phyloP scores from a whole-genome alignment of 2,113 vertebrate genomes.

The Panthera tigris region DNA sequence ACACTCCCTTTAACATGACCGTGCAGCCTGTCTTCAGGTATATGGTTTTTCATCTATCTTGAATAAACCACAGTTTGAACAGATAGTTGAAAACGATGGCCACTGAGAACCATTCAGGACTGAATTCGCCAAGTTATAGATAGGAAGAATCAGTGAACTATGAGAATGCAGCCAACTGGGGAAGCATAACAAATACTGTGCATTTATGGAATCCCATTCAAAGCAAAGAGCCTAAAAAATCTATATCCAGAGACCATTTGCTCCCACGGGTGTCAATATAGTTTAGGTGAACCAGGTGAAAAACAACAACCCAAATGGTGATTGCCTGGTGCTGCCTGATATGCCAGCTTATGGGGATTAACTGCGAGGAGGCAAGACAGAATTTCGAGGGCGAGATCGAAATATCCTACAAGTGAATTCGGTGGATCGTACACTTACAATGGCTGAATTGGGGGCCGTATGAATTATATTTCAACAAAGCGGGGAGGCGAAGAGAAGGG shows the following conservation, averaged over 20 bases:
- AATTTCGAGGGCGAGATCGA: neutral
- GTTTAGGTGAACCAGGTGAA: neutral
- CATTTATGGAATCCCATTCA: neutral
- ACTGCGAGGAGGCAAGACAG: neutral
- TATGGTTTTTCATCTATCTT: neutral
- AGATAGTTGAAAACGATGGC: neutral
- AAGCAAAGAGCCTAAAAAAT: neutral
- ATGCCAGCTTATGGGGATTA: neutral
- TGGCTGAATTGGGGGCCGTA: neutral
- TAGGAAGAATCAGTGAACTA: neutral
- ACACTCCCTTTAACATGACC: no score
- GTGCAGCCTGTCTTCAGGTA: neutral
- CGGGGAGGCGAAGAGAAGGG: no score
- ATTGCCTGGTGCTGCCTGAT: neutral
- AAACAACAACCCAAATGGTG: neutral
- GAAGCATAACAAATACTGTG: neutral
- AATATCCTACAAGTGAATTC: neutral
- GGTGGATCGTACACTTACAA: neutral
- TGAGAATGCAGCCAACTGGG: neutral
- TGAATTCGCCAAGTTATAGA: neutral
- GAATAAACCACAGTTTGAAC: neutral
- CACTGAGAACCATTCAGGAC: neutral
- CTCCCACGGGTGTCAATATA: neutral
- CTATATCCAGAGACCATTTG: neutral
- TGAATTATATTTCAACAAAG: neutral